A percentile compares a stretch with the other conserved stretches of the same genome.
These are phyloP conservation scores for Polyergus mexicanus DNA, from an alignment of 1,140 invertebrate species.

Conservation along the genomic window DNA sequence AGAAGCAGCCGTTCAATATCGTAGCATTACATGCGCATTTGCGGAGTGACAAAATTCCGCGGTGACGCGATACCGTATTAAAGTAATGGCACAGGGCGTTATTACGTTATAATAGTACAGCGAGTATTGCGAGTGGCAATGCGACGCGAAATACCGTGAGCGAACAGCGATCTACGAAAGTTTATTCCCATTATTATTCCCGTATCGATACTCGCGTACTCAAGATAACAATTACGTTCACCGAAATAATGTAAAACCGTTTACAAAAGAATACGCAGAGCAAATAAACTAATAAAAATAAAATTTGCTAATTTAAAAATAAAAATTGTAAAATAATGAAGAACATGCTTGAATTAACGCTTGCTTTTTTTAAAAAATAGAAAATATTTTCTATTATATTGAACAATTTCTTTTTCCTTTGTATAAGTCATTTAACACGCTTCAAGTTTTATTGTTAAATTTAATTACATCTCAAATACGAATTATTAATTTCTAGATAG, in stretches of 20 bases:
- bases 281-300: background rate
- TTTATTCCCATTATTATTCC: slow-evolving; percentile 19
- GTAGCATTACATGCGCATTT: slow-evolving; percentile 37
- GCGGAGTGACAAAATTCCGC: slow-evolving; percentile 36
- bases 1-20: slow-evolving; percentile 46
- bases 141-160: background rate
- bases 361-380: background rate
- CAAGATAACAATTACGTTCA: background rate
- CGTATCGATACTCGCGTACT: background rate
- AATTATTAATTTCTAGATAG: background rate
- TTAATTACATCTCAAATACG: slow-evolving; percentile 25
- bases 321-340: background rate
- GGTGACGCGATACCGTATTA: slow-evolving; percentile 48
- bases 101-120: slow-evolving; percentile 50
- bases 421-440: background rate
- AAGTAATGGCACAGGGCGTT: slow-evolving; percentile 43
- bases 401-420: background rate
- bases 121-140: slow-evolving; percentile 43
- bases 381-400: background rate
- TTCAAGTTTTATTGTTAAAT: slow-evolving; percentile 22
- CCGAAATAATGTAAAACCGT: background rate
- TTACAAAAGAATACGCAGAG: background rate
- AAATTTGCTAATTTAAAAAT: background rate
- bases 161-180: slow-evolving; percentile 3
- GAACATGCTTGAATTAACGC: background rate